A percentile compares a stretch with the other conserved stretches of the same genome.
These are phyloP conservation scores for Astyanax mexicanus DNA, from an alignment of 2,797 vertebrate genomes.

Conservation along the genomic window DNA sequence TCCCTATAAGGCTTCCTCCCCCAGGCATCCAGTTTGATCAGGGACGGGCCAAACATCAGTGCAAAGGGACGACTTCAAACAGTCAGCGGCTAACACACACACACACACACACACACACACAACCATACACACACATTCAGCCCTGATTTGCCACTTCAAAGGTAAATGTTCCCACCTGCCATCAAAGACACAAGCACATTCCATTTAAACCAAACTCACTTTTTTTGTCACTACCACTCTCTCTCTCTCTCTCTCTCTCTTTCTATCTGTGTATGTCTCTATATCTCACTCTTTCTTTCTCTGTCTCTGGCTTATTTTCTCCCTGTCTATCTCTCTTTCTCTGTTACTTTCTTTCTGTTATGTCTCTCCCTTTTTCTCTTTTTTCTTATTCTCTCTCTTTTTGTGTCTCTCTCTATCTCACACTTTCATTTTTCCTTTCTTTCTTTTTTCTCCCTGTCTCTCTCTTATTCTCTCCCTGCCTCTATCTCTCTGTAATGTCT, in stretches of 20 bases:
- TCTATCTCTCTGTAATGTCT: slow-evolving; percentile 16
- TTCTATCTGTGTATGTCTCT: too few species aligned
- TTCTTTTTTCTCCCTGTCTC: slow-evolving; percentile 13
- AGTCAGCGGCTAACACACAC: background rate
- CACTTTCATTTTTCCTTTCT: too few species aligned
- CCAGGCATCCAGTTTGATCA: slow-evolving; percentile 7
- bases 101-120: slow-evolving; percentile 49
- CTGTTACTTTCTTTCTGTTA: background rate
- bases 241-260: slow-evolving; percentile 18
- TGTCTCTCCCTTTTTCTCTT: slow-evolving; percentile 34
- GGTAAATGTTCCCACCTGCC: slow-evolving; percentile 59
- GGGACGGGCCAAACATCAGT: background rate
- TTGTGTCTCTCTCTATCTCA: slow-evolving; percentile 29
- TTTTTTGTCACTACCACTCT: too few species aligned
- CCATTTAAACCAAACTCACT: background rate
- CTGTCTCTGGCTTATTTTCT: slow-evolving; percentile 29
- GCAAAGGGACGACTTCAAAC: slow-evolving; percentile 1
- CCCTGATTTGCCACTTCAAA: slow-evolving; percentile 60
- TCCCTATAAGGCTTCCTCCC: slow-evolving; percentile 57
- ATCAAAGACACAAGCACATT: slow-evolving; percentile 45
- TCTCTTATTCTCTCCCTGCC: slow-evolving; percentile 25
- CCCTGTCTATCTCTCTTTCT: slow-evolving; percentile 29
- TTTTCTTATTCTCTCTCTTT: background rate
- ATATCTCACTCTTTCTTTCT: slow-evolving; percentile 8
- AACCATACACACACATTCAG: slow-evolving; percentile 26